Evolutionary conservation across 2,797 vertebrate genomes (phyloP), one percentile per base, ranked within the genome.

Genomic region (Takifugu ocellatus): DNA sequence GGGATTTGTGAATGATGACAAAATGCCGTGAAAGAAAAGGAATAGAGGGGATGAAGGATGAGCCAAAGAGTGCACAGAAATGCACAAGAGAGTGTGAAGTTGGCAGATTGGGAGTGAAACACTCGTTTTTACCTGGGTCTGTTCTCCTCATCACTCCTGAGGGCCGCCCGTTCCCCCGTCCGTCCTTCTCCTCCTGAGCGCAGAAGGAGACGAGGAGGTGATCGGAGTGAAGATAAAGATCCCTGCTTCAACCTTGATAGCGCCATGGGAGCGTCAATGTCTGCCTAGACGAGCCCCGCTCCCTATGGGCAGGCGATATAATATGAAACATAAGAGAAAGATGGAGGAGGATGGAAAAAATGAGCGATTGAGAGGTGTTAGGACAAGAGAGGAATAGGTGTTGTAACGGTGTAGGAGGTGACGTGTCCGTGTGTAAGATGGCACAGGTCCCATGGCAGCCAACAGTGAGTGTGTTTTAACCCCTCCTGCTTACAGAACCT

Each of bases 281-380:
- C 75, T 80, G 83, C 84, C 86, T 83, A 85, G 84, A 85, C 84
- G 72, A 84, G 72, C 76, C 56, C 1, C 50, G 66, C 76, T 89
- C 86, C 84, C 86, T 52, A 68, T 66, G 78, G 86, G 83, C 75
- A 51, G 65, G 56, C 0, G 47, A 74, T 77, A 83, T 83, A 77
- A 82, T 78, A 72, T 31, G 77, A 78, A 77, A 74, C 79, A 63
- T 57, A 80, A 74, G 72, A 71, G 67, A 77, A 68, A 6, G 53
- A 70, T 70, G 77, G 77, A 74, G 77, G 63, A 62, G 67, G 72
- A 72, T 71, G 63, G 74, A 50, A 60, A 68, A 74, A 57, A 72
- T 72, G 50, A 64, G 74, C 72, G 48, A 79, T 77, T 61, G 81
- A 83, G 76, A 81, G 69, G 78, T 76, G 75, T 79, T 71, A 79